Evolutionary conservation across 2,888 invertebrate species (phyloP).

Genomic region (Caenorhabditis imperialis): DNA sequence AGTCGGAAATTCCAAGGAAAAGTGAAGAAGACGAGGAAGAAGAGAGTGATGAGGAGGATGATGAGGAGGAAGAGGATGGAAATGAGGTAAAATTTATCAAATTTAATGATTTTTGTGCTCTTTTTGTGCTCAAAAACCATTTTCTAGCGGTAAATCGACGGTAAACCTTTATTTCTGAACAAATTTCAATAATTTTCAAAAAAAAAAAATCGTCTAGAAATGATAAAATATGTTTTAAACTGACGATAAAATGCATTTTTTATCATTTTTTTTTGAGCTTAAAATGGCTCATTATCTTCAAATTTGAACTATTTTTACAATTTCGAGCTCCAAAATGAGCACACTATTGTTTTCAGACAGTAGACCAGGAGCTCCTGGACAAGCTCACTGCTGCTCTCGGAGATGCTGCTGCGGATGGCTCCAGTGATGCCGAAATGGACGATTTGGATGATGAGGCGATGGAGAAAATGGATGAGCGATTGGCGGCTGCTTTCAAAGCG

Average conservation of each 20-base stretch:
- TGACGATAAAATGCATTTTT: too few species aligned
- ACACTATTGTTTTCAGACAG: slow-evolving; percentile 21
- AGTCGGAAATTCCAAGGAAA: slow-evolving; percentile 24
- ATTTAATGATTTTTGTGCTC: background rate
- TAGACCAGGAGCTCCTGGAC: slow-evolving; percentile 61
- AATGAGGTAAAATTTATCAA: slow-evolving; percentile 14
- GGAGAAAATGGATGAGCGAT: slow-evolving; percentile 64
- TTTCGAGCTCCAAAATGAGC: too few species aligned
- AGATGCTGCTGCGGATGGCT: slow-evolving; percentile 57
- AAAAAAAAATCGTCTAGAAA: too few species aligned
- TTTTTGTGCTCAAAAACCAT: background rate
- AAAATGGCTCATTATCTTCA: too few species aligned
- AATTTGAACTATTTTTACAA: too few species aligned
- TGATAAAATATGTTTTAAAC: too few species aligned
- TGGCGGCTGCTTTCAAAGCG: slow-evolving; percentile 62
- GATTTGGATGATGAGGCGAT: slow-evolving; percentile 66
- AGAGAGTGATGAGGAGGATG: slow-evolving; percentile 45
- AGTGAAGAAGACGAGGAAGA: slow-evolving; percentile 30
- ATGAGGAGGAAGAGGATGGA: slow-evolving; percentile 47
- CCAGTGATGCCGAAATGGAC: slow-evolving; percentile 50
- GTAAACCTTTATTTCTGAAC: background rate
- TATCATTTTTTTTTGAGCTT: too few species aligned
- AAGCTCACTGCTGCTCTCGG: slow-evolving; percentile 64
- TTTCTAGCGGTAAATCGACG: background rate
- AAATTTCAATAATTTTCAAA: too few species aligned